Base-by-base conservation (phyloP, 2,888 invertebrate species). In the Metellina segmentata region DNA sequence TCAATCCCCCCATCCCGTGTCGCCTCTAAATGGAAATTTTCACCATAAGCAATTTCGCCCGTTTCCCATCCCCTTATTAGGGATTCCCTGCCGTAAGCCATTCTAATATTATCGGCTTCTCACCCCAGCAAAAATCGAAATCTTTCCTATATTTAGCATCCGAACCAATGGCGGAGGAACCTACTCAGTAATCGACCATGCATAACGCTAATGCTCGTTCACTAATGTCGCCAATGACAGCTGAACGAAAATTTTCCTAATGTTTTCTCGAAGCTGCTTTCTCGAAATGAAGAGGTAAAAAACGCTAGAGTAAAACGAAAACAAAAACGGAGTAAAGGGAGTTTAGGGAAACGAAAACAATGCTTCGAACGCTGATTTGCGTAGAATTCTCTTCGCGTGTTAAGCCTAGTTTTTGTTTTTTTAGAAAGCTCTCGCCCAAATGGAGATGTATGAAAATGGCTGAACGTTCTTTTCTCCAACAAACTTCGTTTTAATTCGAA, bases 401-500 rank as follows among this genome's bases (percentile, higher is more conserved):
- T 61, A 9, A 16, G 61, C 13, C 7, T 61, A 61, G 61, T 61
- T 61, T 61, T 61, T 61, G 11, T 61, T 61, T 61, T 61, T 9
- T 6, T 61, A 7, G 61, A 13, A 11, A 1, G 34, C 34, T 49
- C 51, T 16, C 20, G 0, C 70, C 34, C 72, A 82, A 82, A 82
- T 82, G 70, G 82, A 72, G 72, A 71, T 48, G 52, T 48, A 82
- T 82, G 49, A 49, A 82, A 49, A 82, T 70, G 51, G 71, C 52
- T 5, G 7, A 82, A 82, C 48, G 48, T 11, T 72, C 51, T 49
- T 72, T 85, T 85, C 74, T 85, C 52, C 61, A 7, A 75, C 85
- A 85, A 85, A 85, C 61, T 85, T 85, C 53, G 61, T 75, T 85
- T 85, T 85, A 85, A 85, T 85, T 85, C 74, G 74, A 85, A 85